These are phyloP conservation scores for Limosa lapponica DNA, from an alignment of 2,797 vertebrate species.

Conservation along the genomic window DNA sequence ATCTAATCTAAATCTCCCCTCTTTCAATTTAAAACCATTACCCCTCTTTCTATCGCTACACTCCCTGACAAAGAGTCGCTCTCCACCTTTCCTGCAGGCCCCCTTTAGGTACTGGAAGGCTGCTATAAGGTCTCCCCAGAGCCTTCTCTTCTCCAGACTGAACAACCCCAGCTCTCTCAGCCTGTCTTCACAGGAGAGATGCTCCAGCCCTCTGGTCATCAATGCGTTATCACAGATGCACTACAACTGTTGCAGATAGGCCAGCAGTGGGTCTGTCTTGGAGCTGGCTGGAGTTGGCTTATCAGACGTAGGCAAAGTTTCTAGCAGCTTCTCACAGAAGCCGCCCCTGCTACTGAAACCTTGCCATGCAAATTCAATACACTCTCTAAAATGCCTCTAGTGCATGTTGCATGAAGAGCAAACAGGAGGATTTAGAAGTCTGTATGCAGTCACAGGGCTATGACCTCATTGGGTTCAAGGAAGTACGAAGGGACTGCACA, in stretches of 20 bases:
- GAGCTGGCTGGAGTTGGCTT: not conserved
- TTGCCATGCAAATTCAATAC: not conserved
- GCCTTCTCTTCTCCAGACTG: too few relatives aligned
- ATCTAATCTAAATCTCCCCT: too few relatives aligned
- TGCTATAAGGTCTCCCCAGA: too few relatives aligned
- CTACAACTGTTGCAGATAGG: not conserved
- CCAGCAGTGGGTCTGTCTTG: not conserved
- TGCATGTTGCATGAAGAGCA: not conserved
- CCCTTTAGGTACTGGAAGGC: too few relatives aligned
- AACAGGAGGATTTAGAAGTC: not conserved
- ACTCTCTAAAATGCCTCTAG: not conserved
- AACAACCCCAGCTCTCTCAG: too few relatives aligned
- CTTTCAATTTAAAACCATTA: too few relatives aligned
- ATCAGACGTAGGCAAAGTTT: not conserved
- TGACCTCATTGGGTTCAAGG: not conserved
- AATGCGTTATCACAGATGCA: not conserved
- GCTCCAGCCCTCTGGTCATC: too few relatives aligned
- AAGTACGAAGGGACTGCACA: not conserved
- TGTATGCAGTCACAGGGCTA: not conserved
- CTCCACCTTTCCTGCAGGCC: too few relatives aligned
- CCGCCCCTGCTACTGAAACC: not conserved
- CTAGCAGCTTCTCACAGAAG: not conserved
- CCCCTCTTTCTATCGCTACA: too few relatives aligned
- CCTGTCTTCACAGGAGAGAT: too few relatives aligned
- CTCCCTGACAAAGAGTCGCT: too few relatives aligned